phyloP scores from a whole-genome alignment of 37 sponge, comb jelly and placozoan genomes.

The Halichondria panicea region DNA sequence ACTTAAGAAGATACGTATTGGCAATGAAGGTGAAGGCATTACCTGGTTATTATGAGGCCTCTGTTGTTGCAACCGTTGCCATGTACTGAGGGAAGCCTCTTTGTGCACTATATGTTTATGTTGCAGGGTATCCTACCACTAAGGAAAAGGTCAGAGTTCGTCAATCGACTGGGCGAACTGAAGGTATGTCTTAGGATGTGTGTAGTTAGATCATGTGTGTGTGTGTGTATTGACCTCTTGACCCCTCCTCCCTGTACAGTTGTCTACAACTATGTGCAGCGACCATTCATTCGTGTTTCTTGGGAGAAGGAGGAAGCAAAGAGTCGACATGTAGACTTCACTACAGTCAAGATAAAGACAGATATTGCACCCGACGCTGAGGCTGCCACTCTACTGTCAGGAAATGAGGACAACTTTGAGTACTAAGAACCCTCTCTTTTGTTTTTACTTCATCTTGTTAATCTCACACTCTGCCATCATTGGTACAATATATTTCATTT shows the following conservation, averaged over 20 bases:
- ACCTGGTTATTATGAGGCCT: neutral
- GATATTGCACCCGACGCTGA: constrained; percentile 92
- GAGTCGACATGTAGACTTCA: constrained; percentile 97
- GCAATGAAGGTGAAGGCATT: constrained; percentile 80
- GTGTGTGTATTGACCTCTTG: neutral
- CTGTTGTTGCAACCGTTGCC: neutral
- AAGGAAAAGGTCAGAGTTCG: constrained; percentile 86
- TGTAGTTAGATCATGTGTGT: no score
- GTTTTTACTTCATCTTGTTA: neutral
- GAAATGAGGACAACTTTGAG: constrained; percentile 52
- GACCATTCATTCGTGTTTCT: constrained; percentile 87
- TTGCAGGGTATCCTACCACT: constrained; percentile 89
- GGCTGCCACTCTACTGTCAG: constrained; percentile 75
- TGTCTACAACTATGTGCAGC: constrained; percentile 94
- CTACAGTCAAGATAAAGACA: constrained; percentile 84
- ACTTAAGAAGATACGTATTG: constrained; percentile 93
- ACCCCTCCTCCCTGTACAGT: constrained; percentile 19
- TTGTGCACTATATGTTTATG: constrained; percentile 4
- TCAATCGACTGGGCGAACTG: constrained; percentile 71
- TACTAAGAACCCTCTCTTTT: constrained; percentile 4
- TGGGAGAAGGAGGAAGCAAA: constrained; percentile 98
- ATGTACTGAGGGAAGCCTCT: neutral
- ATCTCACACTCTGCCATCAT: neutral
- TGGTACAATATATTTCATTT: neutral
- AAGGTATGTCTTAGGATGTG: no score